Percentiles rank a stretch among this genome's conserved stretches.
Evolutionary conservation across 1,140 invertebrate genomes (phyloP).

Genomic region (Potamilus streckersoni): DNA sequence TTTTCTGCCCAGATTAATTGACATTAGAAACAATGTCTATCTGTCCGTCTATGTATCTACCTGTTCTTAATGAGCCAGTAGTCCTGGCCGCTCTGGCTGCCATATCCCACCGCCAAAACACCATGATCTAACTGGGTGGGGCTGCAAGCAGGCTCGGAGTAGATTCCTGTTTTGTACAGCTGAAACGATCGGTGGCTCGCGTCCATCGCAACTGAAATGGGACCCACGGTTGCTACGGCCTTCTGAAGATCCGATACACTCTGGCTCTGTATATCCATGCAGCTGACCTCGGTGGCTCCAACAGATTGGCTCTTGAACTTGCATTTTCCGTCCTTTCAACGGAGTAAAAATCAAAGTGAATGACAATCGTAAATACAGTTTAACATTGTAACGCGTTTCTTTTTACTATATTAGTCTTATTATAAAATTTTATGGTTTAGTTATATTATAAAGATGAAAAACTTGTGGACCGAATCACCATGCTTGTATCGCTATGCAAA

Average conservation of each 20-base stretch:
- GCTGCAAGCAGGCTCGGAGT: slow-evolving; percentile 32
- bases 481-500: too few species aligned
- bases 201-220: slow-evolving; percentile 70
- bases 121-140: slow-evolving; percentile 81
- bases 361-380: too few species aligned
- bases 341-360: too few species aligned
- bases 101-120: slow-evolving; percentile 86
- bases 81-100: slow-evolving; percentile 63
- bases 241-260: slow-evolving; percentile 59
- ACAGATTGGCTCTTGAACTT: slow-evolving; percentile 58
- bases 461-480: too few species aligned
- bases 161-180: slow-evolving; percentile 56
- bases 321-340: slow-evolving; percentile 70
- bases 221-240: slow-evolving; percentile 66
- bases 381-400: too few species aligned
- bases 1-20: too few species aligned
- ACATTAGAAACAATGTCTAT: too few species aligned
- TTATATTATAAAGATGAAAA: too few species aligned
- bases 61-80: slow-evolving; percentile 45
- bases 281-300: slow-evolving; percentile 51
- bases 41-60: too few species aligned
- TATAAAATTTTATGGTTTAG: too few species aligned
- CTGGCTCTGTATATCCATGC: slow-evolving; percentile 48
- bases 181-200: slow-evolving; percentile 58
- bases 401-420: too few species aligned